These are phyloP conservation scores for Leptogaster cylindrica DNA, from an alignment of 2,888 invertebrate genomes.

Conservation along the genomic window DNA sequence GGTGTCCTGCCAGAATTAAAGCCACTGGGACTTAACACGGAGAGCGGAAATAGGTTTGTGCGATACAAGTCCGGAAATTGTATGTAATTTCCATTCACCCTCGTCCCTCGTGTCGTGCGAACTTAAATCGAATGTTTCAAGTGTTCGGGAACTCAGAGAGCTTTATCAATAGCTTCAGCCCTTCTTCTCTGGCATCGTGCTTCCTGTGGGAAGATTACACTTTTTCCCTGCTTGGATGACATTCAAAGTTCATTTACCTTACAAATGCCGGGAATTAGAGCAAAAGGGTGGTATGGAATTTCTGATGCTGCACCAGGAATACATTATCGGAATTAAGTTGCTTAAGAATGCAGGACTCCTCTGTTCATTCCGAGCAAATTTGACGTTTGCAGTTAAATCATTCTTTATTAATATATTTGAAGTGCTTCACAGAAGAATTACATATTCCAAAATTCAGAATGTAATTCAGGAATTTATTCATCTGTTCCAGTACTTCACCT, in stretches of 20 bases:
- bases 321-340: no score
- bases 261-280: background rate
- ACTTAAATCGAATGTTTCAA: conserved; percentile 18
- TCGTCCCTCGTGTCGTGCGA: background rate
- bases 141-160: conserved; percentile 13
- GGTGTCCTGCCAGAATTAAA: conserved; percentile 1
- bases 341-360: no score
- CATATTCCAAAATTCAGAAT: no score
- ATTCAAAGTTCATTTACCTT: conserved; percentile 33
- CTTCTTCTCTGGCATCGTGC: background rate
- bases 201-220: conserved; percentile 8
- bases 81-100: background rate
- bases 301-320: background rate
- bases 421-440: no score
- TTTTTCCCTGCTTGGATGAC: conserved; percentile 3
- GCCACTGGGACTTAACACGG: conserved; percentile 4
- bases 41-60: background rate
- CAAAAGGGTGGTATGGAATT: background rate
- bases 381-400: no score
- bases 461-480: no score
- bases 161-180: conserved; percentile 6
- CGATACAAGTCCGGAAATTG: background rate
- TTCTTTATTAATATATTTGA: no score
- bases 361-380: no score
- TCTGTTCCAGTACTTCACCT: no score